Evolutionary conservation across 2,113 vertebrate genomes (phyloP).

Genomic region (Cyanoderma ruficeps): DNA sequence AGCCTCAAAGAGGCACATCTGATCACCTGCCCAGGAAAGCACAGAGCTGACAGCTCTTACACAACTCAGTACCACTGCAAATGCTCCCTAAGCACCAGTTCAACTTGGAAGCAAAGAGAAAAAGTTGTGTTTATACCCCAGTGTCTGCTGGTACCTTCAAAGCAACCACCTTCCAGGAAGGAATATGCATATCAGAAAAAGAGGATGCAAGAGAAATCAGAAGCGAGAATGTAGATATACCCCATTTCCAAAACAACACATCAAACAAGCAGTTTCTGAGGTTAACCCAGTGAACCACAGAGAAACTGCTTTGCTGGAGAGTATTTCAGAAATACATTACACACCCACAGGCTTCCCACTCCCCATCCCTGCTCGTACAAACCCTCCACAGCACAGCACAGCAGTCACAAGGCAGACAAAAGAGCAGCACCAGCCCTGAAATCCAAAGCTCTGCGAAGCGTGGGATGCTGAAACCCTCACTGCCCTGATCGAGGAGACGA

Average conservation of each 20-base stretch:
- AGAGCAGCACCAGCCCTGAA: not conserved
- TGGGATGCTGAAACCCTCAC: not conserved
- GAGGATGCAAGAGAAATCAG: not conserved
- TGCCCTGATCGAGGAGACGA: not conserved
- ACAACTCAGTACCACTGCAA: not conserved
- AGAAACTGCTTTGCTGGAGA: not conserved
- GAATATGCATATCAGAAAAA: not conserved
- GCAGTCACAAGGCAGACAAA: not conserved
- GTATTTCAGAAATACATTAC: not conserved
- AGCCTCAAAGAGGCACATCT: not conserved
- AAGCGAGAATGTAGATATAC: not conserved
- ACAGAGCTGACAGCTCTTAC: not conserved
- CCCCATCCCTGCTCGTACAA: not conserved
- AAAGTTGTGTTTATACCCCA: not conserved
- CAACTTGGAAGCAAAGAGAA: not conserved
- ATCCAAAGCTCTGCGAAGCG: not conserved
- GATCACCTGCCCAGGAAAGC: not conserved
- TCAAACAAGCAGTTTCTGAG: not conserved
- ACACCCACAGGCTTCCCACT: not conserved
- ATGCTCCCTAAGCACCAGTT: not conserved
- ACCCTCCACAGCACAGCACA: not conserved
- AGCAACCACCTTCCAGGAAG: not conserved
- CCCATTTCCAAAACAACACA: not conserved
- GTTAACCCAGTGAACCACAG: not conserved
- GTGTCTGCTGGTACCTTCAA: not conserved